A percentile compares a stretch with the other conserved stretches of the same genome.
phyloP scores from a whole-genome alignment of 2,113 vertebrate species.

The Zeus faber region DNA sequence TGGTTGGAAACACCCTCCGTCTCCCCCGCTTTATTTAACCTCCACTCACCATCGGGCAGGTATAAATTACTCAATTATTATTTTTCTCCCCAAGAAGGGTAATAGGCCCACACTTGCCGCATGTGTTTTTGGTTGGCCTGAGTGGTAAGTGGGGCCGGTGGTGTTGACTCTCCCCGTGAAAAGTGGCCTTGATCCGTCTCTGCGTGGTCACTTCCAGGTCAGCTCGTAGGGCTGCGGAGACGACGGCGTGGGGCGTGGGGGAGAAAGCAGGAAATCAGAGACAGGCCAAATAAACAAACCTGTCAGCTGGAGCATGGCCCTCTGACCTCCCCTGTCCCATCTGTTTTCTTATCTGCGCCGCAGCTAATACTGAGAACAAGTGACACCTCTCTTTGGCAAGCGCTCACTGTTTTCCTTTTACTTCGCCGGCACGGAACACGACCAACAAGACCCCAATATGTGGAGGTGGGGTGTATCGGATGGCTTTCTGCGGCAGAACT shows the following conservation, averaged over 20 bases:
- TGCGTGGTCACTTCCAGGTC: slow-evolving; percentile 70
- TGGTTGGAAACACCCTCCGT: slow-evolving; percentile 24
- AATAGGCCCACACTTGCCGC: slow-evolving; percentile 67
- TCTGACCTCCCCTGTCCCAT: slow-evolving; percentile 72
- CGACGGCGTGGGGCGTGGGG: slow-evolving; percentile 19
- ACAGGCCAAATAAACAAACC: slow-evolving; percentile 76
- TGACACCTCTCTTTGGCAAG: slow-evolving; percentile 68
- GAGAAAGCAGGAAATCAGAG: slow-evolving; percentile 72
- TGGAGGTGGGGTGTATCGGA: slow-evolving; percentile 20
- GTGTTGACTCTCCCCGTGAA: slow-evolving; percentile 69
- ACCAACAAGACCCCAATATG: slow-evolving; percentile 26
- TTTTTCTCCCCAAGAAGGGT: slow-evolving; percentile 56
- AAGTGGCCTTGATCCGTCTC: slow-evolving; percentile 72
- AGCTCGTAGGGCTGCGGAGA: slow-evolving; percentile 35
- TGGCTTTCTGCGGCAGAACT: slow-evolving; percentile 13
- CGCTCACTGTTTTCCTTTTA: slow-evolving; percentile 65
- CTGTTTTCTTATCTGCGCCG: slow-evolving; percentile 73
- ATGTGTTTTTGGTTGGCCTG: slow-evolving; percentile 71
- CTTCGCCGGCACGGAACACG: slow-evolving; percentile 46
- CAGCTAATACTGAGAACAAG: slow-evolving; percentile 74
- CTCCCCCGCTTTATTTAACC: slow-evolving; percentile 39
- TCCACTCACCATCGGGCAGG: slow-evolving; percentile 9
- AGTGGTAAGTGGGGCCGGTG: slow-evolving; percentile 55
- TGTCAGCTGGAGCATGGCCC: slow-evolving; percentile 68
- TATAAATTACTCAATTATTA: slow-evolving; percentile 63